Base-by-base conservation (phyloP, 2,797 vertebrate species). In the Chaetophractus vellerosus region DNA sequence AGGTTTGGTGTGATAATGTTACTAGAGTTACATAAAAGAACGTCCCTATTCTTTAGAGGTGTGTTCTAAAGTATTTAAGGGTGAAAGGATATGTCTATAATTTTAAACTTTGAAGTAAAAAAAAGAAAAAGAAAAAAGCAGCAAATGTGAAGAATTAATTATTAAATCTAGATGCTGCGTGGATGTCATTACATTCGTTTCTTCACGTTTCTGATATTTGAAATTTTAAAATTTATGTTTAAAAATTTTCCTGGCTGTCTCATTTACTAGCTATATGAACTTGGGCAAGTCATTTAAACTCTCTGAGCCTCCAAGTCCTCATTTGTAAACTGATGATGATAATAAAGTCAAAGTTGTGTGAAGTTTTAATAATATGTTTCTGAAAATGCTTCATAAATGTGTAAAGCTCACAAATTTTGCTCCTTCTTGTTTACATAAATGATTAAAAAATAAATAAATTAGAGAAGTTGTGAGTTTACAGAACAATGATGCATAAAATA, bases 171-270 rank as follows among this genome's bases (percentile, higher is more conserved):
- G 36, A 31, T 74, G 74, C 80, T 33, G 5, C 0, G 9, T 64
- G 75, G 41, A 36, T 88, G 38, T 23, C 12, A 75, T 55, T 88
- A 26, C 61, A 88, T 71, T 84, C 41, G 9, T 45, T 38, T 79
- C 38, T 83, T 21, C 36, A 38, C 33, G 71, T 82, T 84, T 68
- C 45, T 80, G 28, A 38, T 57, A 23, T 75, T 75, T 85, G 5
- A 36, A 90, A 48, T 3, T 93, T 74, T 88, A n/a, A 74, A 16
- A 82, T 69, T 59, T 36, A 24, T 72, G 31, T 79, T 82, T 93
- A 69, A 86, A 68, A 10, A 41, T 9, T 80, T 66, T 88, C 36
- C 26, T 91, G 55, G 21, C n/a, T 64, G 85, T 91, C 84, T 93
- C 33, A 69, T 78, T n/a, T 80, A 6, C 64, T n/a, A 87, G 11